Conservation (phyloP, 2,888 invertebrate species). For the Rhodophaea formosa region DNA sequence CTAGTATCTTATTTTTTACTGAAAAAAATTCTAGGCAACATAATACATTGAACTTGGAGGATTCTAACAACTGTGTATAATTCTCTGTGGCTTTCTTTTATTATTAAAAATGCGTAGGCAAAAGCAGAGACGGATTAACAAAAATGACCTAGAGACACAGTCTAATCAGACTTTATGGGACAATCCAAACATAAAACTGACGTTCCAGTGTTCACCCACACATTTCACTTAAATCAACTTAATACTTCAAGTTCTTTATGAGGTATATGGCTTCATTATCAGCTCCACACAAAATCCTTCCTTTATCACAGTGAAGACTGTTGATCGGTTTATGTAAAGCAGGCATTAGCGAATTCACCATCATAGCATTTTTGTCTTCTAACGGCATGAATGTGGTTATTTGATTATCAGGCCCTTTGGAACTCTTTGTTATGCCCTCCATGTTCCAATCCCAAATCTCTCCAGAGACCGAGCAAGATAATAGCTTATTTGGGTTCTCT, state of each 20-base stretch:
- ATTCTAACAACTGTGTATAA: too few relatives aligned
- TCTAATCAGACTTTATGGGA: too few relatives aligned
- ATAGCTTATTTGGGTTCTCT: conserved; percentile 90
- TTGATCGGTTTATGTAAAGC: conserved; percentile 90
- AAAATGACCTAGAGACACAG: too few relatives aligned
- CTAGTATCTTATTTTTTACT: too few relatives aligned
- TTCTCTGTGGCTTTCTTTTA: too few relatives aligned
- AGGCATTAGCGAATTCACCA: conserved; percentile 87
- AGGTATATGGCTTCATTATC: conserved; percentile 95
- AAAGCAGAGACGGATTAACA: too few relatives aligned
- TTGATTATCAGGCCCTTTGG: conserved; percentile 57
- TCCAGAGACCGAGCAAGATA: conserved; percentile 90
- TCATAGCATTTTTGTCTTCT: conserved; percentile 84
- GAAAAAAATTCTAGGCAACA: too few relatives aligned
- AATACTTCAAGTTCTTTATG: conserved; percentile 83
- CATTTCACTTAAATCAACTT: conserved; percentile 19
- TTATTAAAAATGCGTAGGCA: too few relatives aligned
- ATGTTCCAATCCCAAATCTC: conserved; percentile 96
- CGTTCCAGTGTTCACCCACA: neutral
- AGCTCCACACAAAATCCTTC: conserved; percentile 89
- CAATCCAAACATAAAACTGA: too few relatives aligned
- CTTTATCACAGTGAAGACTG: conserved; percentile 88
- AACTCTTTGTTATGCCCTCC: conserved; percentile 70
- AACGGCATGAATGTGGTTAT: conserved; percentile 85
- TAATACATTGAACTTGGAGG: too few relatives aligned